Base-by-base conservation (phyloP, 2,888 invertebrate species). In the Pyrochroa serraticornis region DNA sequence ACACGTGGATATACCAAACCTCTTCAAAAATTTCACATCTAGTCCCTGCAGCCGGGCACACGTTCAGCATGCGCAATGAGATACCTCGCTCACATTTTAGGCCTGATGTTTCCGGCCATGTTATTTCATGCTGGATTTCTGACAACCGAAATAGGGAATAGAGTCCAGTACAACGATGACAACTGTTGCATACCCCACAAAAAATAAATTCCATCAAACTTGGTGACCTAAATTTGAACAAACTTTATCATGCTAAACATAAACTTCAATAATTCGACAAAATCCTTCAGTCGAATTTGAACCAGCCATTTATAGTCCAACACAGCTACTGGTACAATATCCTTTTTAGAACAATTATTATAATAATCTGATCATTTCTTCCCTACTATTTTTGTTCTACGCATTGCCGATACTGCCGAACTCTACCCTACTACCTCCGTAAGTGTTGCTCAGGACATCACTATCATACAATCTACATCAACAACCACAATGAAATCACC, bases 221-320 rank as follows among this genome's bases (percentile, higher is more conserved):
- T 6, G 14, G 38, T 31, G 51, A 58, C 35, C 7, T 61, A 3
- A 58, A 61, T 36, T 36, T 58, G 7, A 54, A 61, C 39, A 58
- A 61, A 7, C 41, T 61, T 14, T 22, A 37, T 38, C 58, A 58
- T 12, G 46, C 50, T 8, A 32, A 61, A 47, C 38, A 62, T 14
- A 58, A 55, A 51, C 9, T 59, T 7, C 13, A 51, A 32, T 54
- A 62, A 34, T 62, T 58, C 32, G 51, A 62, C 13, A 54, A 54
- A 42, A 38, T 51, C 39, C 38, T 55, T 1, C 48, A 57, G 36
- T 14, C 51, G 42, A 45, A 37, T 12, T 39, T 60, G 2, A 42
- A 60, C 34, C 13, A 56, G 35, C 56, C 55, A 12, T 56, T 56
- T 37, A 36, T 50, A 22, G 36, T 34, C 1, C 42, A 54, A 6